Percentiles rank a stretch among this genome's conserved stretches.
Conservation (phyloP, 1,140 invertebrate species). For the Archivesica marissinica region DNA sequence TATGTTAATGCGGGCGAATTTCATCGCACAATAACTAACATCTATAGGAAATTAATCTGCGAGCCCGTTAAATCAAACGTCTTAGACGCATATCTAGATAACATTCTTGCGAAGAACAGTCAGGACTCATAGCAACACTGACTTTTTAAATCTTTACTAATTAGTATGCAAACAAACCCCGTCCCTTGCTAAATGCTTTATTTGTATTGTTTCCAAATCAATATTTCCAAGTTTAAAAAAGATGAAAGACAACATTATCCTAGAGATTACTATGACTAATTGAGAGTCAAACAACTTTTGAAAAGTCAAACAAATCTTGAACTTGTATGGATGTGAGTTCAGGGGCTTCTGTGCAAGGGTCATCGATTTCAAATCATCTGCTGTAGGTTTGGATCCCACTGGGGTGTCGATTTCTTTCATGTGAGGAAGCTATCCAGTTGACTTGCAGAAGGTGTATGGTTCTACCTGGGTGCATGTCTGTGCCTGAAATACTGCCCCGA, state of each 20-base stretch:
- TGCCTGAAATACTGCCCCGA: too few relatives aligned
- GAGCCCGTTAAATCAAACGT: conserved; percentile 13
- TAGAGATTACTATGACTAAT: background rate
- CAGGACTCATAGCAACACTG: background rate
- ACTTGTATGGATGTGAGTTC: too few relatives aligned
- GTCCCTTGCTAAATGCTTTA: background rate
- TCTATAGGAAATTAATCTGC: conserved; percentile 37
- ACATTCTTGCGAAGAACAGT: conserved; percentile 23
- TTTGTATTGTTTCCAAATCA: conserved; percentile 21
- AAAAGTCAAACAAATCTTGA: too few relatives aligned
- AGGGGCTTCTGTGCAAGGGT: too few relatives aligned
- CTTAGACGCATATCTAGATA: conserved; percentile 23
- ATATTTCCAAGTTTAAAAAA: background rate
- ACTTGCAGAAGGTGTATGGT: too few relatives aligned
- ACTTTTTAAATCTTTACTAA: conserved; percentile 6
- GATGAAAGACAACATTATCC: background rate
- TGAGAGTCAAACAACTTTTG: background rate
- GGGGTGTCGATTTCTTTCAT: too few relatives aligned
- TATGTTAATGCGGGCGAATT: conserved; percentile 27
- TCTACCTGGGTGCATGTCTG: too few relatives aligned
- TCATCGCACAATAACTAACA: conserved; percentile 47
- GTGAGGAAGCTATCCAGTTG: too few relatives aligned
- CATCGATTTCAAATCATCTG: too few relatives aligned
- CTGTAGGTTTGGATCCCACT: too few relatives aligned
- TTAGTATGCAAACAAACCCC: conserved; percentile 23